Evolutionary conservation across 2,888 invertebrate species (phyloP), one percentile per base, ranked within the genome.

Genomic region (Spialia ferax): DNA sequence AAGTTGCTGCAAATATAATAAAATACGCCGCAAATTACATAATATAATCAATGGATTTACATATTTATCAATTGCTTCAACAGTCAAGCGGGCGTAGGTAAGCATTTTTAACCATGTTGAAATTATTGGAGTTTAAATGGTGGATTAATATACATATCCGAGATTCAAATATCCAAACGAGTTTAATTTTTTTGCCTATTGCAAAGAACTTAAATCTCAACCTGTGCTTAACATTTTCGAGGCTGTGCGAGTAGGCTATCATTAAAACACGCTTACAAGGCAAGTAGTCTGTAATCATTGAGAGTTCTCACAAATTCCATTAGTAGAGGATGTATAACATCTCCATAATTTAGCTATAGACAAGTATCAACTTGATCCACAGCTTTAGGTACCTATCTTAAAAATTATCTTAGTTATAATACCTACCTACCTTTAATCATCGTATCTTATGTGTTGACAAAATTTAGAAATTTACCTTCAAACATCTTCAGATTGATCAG

Each of bases 261-360:
- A 65, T 65, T 65, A 65, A 65, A 65, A 65, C 35, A 50, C 64
- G 50, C 64, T 65, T 65, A 65, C 64, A 38, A 50, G 10, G 22
- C 29, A 59, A 23, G 50, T 22, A 35, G 57, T 52, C 50, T 65
- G 64, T 65, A 38, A 65, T 65, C 64, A 65, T 50, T 38, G 22
- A 50, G 64, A 64, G 56, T 64, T 64, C 64, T 50, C 50, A 65
- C 64, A 59, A 52, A 65, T 65, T 57, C 64, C 61, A 61, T 64
- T 64, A 57, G 50, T 10, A 22, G 1, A 32, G 48, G 45, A 48
- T 60, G 60, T 57, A 59, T 32, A 11, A 1, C 32, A 61, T 50
- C 48, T 64, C 23, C 57, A 63, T 63, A 42, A 63, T 22, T 29
- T 54, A 13, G 52, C 15, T 10, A 22, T n/a, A 15, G 20, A 42